Conservation (phyloP, 1,140 invertebrate genomes). For the Daktulosphaira vitifoliae region DNA sequence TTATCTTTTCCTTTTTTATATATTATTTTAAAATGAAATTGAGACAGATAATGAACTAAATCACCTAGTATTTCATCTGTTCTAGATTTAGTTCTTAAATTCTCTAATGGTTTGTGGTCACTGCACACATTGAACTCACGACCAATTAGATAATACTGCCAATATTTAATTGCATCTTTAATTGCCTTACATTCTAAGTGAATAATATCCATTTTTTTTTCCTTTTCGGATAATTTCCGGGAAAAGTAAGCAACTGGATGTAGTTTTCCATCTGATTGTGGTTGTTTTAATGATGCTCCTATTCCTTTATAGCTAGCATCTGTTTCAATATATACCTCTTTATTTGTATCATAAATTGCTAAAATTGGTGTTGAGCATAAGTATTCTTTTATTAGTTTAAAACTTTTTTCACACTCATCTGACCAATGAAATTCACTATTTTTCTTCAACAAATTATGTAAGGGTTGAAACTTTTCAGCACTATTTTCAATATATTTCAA, state of each 20-base stretch:
- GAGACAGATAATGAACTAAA: slow-evolving; percentile 42
- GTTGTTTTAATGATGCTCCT: slow-evolving; percentile 39
- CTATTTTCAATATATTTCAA: slow-evolving; percentile 33
- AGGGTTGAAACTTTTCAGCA: slow-evolving; percentile 33
- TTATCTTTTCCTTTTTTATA: slow-evolving; percentile 37
- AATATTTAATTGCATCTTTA: slow-evolving; percentile 43
- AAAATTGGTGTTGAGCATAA: background rate
- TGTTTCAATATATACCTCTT: background rate
- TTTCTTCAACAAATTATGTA: slow-evolving; percentile 32
- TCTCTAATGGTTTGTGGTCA: slow-evolving; percentile 44
- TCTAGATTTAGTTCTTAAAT: slow-evolving; percentile 42
- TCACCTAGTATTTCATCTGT: slow-evolving; percentile 42
- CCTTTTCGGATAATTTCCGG: slow-evolving; percentile 39
- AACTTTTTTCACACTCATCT: background rate
- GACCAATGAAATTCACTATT: background rate
- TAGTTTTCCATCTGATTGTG: slow-evolving; percentile 37
- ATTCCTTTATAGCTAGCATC: slow-evolving; percentile 14
- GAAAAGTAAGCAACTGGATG: slow-evolving; percentile 39
- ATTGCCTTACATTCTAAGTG: slow-evolving; percentile 43
- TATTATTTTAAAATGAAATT: slow-evolving; percentile 40
- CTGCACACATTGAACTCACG: slow-evolving; percentile 42
- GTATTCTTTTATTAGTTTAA: background rate
- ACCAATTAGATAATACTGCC: slow-evolving; percentile 43
- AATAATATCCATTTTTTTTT: slow-evolving; percentile 42
- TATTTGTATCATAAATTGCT: background rate